Evolutionary conservation across 1,140 invertebrate genomes (phyloP), one percentile per base, ranked within the genome.

Genomic region (Platyscapa corneri): DNA sequence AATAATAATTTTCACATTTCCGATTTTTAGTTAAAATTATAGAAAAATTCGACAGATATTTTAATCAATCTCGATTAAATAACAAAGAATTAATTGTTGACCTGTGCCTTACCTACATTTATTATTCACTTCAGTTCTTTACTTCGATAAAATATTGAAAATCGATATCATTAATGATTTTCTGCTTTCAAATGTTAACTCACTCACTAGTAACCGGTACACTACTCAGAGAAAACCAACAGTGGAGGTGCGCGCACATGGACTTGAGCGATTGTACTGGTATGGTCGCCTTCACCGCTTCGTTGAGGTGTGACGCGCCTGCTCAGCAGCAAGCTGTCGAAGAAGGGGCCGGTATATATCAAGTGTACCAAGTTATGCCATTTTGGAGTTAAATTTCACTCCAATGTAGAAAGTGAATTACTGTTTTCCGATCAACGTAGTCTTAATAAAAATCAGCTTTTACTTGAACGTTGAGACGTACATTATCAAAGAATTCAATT

Each of bases 231-330:
- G 56, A 27, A 2, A 53, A 12, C n/a, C n/a, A 6, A 18, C 82
- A 32, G 34, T 30, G 60, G 39, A 64, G 53, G 27, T 86, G 79
- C 81, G 82, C 82, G 64, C 85, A 75, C 86, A 53, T 30, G 37
- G 88, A 88, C 81, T 86, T 86, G 85, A 77, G 89, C 87, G 87
- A 88, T 88, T 88, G 89, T 88, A 91, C 91, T 91, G 88, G 0
- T n/a, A n/a, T 3, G 75, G 14, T 30, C 46, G 75, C 42, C 46
- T n/a, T 53, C 7, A 14, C 37, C 39, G 56, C n/a, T 0, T 23
- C 30, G 30, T 27, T 23, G 53, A 79, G 49, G 49, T 39, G n/a
- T 32, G 74, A 14, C 49, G 16, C 30, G 30, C 49, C 32, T 23
- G 39, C 27, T n/a, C 46, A 5, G 6, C 12, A 12, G 42, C 42